Evolutionary conservation across 2,113 vertebrate genomes (phyloP).

Genomic region (Machaerirhynchus nigripectus): DNA sequence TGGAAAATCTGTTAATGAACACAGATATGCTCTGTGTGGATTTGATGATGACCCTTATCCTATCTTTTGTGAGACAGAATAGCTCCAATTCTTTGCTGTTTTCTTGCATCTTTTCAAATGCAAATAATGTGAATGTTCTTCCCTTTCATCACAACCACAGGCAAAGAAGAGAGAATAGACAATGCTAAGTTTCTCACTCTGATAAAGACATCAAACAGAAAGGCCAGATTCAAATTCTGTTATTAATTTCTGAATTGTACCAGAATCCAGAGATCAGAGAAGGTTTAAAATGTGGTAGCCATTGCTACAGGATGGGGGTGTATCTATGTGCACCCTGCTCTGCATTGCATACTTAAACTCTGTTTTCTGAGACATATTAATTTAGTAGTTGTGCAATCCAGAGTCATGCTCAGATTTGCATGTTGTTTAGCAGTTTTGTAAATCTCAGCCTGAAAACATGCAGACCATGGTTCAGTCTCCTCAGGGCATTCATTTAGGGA

Average conservation of each 20-base stretch:
- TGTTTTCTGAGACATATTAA: background rate
- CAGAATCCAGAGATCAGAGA: background rate
- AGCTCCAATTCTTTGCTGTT: background rate
- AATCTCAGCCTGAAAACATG: background rate
- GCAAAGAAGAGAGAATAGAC: background rate
- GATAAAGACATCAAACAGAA: background rate
- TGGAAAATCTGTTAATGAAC: background rate
- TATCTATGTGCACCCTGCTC: background rate
- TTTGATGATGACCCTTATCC: background rate
- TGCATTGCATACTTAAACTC: background rate
- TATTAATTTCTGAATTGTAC: background rate
- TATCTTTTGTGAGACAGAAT: background rate
- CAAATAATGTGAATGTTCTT: background rate
- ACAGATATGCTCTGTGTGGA: background rate
- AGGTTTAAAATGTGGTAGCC: background rate
- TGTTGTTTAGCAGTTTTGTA: background rate
- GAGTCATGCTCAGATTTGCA: background rate
- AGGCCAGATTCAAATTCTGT: background rate
- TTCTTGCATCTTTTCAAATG: background rate
- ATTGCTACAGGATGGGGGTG: rapidly evolving
- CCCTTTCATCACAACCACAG: background rate
- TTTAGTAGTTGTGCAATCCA: background rate
- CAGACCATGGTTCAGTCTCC: background rate
- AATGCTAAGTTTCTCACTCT: background rate
- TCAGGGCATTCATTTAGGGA: background rate